Base-by-base conservation (phyloP, 2,888 invertebrate species). In the Dorcus parallelipipedus region DNA sequence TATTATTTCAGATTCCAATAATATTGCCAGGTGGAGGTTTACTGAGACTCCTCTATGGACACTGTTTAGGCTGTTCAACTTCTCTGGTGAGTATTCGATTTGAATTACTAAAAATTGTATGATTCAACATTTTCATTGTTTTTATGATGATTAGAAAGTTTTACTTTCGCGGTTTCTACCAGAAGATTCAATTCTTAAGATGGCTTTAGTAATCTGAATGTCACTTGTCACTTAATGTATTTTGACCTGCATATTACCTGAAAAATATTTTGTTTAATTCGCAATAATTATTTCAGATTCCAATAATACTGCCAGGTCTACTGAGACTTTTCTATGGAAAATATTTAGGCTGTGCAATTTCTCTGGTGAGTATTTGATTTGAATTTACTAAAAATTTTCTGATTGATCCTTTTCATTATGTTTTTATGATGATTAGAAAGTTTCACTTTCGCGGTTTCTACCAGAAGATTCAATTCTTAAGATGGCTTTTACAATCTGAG, bases 91-190 rank as follows among this genome's bases (percentile, higher is more conserved):
- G 20, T 20, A 20, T 3, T 20, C 3, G 20, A 2, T 3, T 20
- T 20, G 20, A 33, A 33, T 1, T 7, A 33, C 3, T 3, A 6
- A 4, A 20, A 33, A 33, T 33, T 33, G 1, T 26, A 14, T 2
- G 20, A 20, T 20, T 20, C 3, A 20, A 33, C 26, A 33, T 33
- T 6, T 33, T 7, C 3, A 3, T 9, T 33, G 26, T 41, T 40
- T 20, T 49, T 26, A 49, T 53, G 49, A 81, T 83, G 84, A 84
- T 83, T 83, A 83, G 68, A 78, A 76, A 76, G 64, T 68, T 63
- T 20, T 20, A 2, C 85, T 86, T 86, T 86, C 84, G 86, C 83
- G 86, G 86, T 86, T 86, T 86, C 85, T 85, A 81, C 86, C 83
- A 70, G 73, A 74, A 64, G 69, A 48, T 40, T 50, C 76, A 76